Conservation (phyloP, 2,888 invertebrate genomes). For the Melanchra persicariae region DNA sequence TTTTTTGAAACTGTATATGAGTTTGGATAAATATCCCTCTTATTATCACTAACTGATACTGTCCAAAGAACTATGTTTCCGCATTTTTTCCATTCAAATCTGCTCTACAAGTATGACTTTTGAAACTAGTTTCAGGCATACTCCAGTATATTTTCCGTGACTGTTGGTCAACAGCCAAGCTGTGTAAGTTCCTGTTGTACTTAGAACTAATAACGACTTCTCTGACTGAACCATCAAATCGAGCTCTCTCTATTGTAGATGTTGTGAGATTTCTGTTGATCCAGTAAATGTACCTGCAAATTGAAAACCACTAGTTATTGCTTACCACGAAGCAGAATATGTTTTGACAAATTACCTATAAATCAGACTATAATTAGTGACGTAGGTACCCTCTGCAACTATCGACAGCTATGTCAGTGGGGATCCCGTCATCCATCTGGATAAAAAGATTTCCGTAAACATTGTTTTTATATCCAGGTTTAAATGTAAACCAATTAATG, state of each 20-base stretch:
- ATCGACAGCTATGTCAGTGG: neutral
- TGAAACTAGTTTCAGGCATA: accelerated
- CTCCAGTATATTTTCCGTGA: neutral
- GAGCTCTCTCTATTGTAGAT: constrained; percentile 1
- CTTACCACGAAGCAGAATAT: neutral
- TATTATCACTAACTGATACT: no score
- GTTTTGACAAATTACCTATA: neutral
- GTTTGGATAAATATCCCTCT: no score
- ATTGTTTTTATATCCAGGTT: neutral
- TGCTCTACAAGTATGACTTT: neutral
- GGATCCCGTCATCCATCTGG: neutral
- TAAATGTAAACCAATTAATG: constrained; percentile 3
- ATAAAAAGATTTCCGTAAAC: neutral
- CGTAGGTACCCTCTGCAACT: neutral
- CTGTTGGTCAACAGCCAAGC: neutral
- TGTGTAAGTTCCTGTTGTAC: neutral
- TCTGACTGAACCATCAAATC: neutral
- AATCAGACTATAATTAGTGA: neutral
- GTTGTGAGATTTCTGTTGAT: neutral
- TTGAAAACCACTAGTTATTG: neutral
- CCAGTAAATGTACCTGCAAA: constrained; percentile 2
- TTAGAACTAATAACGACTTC: neutral
- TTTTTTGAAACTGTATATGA: neutral
- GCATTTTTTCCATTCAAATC: neutral
- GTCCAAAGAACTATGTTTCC: accelerated